Conservation (phyloP, 1,140 invertebrate genomes). For the Pogonomyrmex californicus region DNA sequence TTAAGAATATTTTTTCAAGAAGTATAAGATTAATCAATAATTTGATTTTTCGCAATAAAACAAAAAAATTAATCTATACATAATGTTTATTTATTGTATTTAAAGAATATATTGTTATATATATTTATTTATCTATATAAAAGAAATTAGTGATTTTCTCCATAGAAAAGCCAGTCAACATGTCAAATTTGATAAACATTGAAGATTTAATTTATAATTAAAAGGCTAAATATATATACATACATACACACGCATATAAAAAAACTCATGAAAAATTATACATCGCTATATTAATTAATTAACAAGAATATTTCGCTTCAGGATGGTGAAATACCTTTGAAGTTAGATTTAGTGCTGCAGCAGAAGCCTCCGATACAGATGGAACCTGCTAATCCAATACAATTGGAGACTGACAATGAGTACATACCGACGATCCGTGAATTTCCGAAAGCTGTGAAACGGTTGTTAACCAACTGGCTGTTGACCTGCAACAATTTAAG, state of each 20-base stretch:
- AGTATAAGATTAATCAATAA: slow-evolving; percentile 1
- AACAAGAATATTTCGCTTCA: slow-evolving; percentile 38
- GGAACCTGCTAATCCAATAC: slow-evolving; percentile 58
- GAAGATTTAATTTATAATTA: neutral
- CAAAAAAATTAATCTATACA: neutral
- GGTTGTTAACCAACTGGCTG: slow-evolving; percentile 89
- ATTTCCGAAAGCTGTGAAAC: slow-evolving; percentile 88
- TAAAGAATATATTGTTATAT: slow-evolving; percentile 2
- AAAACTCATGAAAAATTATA: neutral
- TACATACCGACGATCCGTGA: slow-evolving; percentile 84
- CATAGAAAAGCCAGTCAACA: neutral
- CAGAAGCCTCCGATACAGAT: slow-evolving; percentile 73
- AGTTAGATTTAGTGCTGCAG: slow-evolving; percentile 74
- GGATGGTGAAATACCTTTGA: slow-evolving; percentile 79
- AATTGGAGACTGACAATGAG: slow-evolving; percentile 52
- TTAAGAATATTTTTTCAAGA: neutral
- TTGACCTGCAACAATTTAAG: slow-evolving; percentile 88
- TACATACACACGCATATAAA: too few relatives aligned
- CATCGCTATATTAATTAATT: slow-evolving; percentile 1
- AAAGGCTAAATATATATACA: neutral
- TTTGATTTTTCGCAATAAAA: neutral
- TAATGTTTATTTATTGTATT: neutral
- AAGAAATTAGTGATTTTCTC: neutral
- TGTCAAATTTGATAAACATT: neutral
- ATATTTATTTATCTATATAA: neutral